Conservation (phyloP, 2,797 vertebrate genomes). For the Ispidina lecontei region DNA sequence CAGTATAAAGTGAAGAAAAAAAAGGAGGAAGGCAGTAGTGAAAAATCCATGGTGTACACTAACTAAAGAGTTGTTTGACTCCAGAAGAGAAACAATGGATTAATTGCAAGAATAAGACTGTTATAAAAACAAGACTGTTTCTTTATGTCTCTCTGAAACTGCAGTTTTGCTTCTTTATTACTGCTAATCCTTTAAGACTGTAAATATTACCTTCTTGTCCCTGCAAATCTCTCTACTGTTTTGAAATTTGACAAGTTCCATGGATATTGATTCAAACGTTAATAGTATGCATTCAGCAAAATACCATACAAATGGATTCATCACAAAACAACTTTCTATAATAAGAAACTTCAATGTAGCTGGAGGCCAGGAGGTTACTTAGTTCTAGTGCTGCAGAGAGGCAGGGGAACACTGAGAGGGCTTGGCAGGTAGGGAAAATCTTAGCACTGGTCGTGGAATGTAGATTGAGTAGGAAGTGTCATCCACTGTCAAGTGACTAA, state of each 20-base stretch:
- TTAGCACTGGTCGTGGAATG: not conserved
- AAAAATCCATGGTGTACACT: slow-evolving; percentile 56
- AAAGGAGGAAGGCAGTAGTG: not conserved
- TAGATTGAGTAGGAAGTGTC: not conserved
- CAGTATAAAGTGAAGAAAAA: not conserved
- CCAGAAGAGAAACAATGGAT: not conserved
- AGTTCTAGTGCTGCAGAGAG: not conserved
- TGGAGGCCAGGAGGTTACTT: not conserved
- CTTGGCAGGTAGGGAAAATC: not conserved
- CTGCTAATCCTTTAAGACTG: not conserved
- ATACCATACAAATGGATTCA: not conserved
- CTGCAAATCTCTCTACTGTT: not conserved
- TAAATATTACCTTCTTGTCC: not conserved
- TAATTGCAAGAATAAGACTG: not conserved
- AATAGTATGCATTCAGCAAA: not conserved
- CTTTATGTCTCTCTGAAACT: not conserved
- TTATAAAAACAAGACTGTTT: not conserved
- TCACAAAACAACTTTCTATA: not conserved
- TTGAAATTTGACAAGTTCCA: slow-evolving; percentile 6
- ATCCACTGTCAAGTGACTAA: not conserved
- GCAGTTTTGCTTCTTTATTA: not conserved
- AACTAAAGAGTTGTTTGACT: not conserved
- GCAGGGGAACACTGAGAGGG: not conserved
- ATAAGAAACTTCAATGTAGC: not conserved
- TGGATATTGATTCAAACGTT: slow-evolving; percentile 5